Evolutionary conservation across 2,888 invertebrate genomes (phyloP), one percentile per base, ranked within the genome.

Genomic region (Galeruca laticollis): DNA sequence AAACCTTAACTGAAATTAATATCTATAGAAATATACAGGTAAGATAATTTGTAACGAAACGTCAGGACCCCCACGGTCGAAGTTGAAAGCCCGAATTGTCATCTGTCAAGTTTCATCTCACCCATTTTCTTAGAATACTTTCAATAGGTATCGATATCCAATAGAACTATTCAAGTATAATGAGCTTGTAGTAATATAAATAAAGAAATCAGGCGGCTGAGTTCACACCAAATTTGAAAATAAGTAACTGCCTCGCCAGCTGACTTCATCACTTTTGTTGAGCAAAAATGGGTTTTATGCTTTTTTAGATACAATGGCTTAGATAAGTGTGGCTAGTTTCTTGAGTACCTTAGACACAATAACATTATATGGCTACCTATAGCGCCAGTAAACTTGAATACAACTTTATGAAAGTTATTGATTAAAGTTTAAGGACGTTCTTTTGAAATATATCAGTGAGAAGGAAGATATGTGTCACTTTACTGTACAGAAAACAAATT

Each of bases 31-130:
- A 74, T 62, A 73, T 72, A 71, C 83, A 83, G 83, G 83, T 83
- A 83, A 77, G 81, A 82, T 82, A 82, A 83, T 83, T 83, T 83
- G 82, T 82, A 79, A 81, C 79, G 79, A 66, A 79, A 78, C 76
- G 76, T 77, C 73, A 68, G 78, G 75, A 75, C 59, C 69, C 78
- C 75, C 70, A 76, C 72, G 67, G 75, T 40, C 70, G 62, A 61
- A 69, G 72, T 75, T 77, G 80, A 81, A 80, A 81, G 79, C 59
- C 40, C 56, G 51, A 64, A 77, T 80, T 77, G 79, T 76, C 78
- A 75, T 75, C 73, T 75, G 78, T 80, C 79, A 79, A 78, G 76
- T 78, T 73, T 74, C 78, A 79, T 80, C 78, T 79, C 77, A 71
- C 75, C 76, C 69, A 78, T 78, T 81, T 79, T 81, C 78, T 72